phyloP scores from a whole-genome alignment of 2,888 invertebrate genomes.

The Keiferia lycopersicella region DNA sequence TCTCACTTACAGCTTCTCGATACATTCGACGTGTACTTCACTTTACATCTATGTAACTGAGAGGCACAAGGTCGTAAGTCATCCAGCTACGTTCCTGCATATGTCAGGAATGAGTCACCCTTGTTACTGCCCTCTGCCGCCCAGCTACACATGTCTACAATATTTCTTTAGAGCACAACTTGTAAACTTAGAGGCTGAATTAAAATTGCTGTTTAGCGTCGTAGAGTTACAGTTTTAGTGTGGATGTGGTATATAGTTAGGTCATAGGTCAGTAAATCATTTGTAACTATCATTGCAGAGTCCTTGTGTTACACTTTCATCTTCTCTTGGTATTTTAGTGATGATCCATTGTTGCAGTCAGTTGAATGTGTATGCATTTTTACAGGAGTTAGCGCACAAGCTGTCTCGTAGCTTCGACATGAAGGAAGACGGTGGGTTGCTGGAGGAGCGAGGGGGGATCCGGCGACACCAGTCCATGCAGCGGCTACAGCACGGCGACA shows the following conservation, averaged over 20 bases:
- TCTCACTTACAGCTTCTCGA: slow-evolving; percentile 80
- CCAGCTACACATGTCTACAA: slow-evolving; percentile 71
- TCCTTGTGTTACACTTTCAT: slow-evolving; percentile 28
- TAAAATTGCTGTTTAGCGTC: slow-evolving; percentile 71
- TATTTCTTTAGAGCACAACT: slow-evolving; percentile 67
- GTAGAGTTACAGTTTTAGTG: slow-evolving; percentile 71
- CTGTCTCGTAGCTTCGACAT: slow-evolving; percentile 93
- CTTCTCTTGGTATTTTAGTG: slow-evolving; percentile 10
- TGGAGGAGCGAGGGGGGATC: slow-evolving; percentile 84
- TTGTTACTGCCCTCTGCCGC: slow-evolving; percentile 74
- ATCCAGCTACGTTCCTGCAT: slow-evolving; percentile 37
- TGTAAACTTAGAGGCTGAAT: slow-evolving; percentile 74
- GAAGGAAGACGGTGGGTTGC: slow-evolving; percentile 90
- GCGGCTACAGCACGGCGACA: slow-evolving; percentile 84
- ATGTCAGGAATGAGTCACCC: slow-evolving; percentile 42
- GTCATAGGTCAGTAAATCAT: slow-evolving; percentile 42
- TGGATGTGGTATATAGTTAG: slow-evolving; percentile 74
- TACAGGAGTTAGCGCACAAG: slow-evolving; percentile 92
- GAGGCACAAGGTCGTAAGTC: slow-evolving; percentile 73
- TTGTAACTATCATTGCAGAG: slow-evolving; percentile 30
- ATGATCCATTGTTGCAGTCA: not conserved
- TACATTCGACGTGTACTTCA: slow-evolving; percentile 72
- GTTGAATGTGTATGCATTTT: slow-evolving; percentile 37
- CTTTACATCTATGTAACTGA: slow-evolving; percentile 72
- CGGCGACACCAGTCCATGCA: slow-evolving; percentile 90